Evolutionary conservation across 2,888 invertebrate species (phyloP).

Genomic region (Ormyrus nitidulus): DNA sequence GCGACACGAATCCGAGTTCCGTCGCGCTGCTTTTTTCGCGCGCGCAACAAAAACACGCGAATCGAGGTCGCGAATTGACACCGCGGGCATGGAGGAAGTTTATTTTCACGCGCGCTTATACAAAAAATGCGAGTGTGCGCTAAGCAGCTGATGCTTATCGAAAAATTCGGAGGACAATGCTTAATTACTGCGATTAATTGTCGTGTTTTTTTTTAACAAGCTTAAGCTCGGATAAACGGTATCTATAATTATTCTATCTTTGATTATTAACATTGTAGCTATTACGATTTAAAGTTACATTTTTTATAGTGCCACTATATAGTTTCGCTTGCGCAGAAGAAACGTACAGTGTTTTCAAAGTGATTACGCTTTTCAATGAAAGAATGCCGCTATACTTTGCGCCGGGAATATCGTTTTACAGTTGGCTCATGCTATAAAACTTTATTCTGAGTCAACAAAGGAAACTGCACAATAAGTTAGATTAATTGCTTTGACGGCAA

Average conservation of each 20-base stretch:
- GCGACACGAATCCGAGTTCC: too few relatives aligned
- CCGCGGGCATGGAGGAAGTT: slow-evolving; percentile 19
- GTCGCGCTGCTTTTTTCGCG: background rate
- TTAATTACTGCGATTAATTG: too few relatives aligned
- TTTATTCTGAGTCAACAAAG: background rate
- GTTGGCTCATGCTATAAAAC: background rate
- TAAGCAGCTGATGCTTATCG: too few relatives aligned
- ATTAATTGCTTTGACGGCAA: background rate
- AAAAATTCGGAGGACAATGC: too few relatives aligned
- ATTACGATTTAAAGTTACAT: too few relatives aligned
- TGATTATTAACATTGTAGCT: too few relatives aligned
- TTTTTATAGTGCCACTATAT: too few relatives aligned
- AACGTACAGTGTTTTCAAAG: background rate
- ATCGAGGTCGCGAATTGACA: slow-evolving; percentile 27
- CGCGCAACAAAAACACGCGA: slow-evolving; percentile 1
- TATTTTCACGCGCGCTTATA: slow-evolving; percentile 14
- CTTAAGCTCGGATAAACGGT: too few relatives aligned
- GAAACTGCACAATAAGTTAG: background rate
- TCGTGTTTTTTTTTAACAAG: too few relatives aligned
- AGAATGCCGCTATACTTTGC: slow-evolving; percentile 1
- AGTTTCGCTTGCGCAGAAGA: background rate
- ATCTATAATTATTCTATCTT: too few relatives aligned
- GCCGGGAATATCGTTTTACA: slow-evolving; percentile 22
- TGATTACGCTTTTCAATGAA: slow-evolving; percentile 18
- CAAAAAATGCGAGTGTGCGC: too few relatives aligned